Evolutionary conservation across 2,113 vertebrate genomes (phyloP).

Genomic region (Leucosticte australis): DNA sequence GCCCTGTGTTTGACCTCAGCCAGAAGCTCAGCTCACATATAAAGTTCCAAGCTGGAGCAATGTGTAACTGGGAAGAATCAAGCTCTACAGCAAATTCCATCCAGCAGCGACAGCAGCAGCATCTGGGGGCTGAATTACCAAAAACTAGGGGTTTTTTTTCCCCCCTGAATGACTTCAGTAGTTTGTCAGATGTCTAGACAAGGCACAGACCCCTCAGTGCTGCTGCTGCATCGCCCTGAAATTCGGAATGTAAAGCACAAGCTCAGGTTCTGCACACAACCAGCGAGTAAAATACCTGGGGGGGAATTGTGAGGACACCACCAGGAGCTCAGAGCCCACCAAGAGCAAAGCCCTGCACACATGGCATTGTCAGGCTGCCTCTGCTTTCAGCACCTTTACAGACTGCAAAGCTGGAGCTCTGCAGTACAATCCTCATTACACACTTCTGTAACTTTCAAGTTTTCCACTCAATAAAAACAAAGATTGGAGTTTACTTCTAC

Average conservation of each 20-base stretch:
- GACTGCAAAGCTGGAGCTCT: not conserved
- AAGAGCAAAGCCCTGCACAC: not conserved
- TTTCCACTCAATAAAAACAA: not conserved
- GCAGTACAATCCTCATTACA: not conserved
- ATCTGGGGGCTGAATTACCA: constrained; percentile 20
- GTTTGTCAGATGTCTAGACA: constrained; percentile 47
- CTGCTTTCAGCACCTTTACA: not conserved
- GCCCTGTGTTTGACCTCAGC: constrained; percentile 59
- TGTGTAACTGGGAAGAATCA: constrained; percentile 56
- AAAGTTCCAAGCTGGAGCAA: constrained; percentile 55
- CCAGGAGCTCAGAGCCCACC: not conserved
- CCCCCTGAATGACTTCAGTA: not conserved
- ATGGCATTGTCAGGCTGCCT: not conserved
- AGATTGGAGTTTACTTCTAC: not conserved
- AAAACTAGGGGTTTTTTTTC: not conserved
- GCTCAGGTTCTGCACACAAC: not conserved
- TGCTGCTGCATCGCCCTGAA: not conserved
- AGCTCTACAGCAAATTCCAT: constrained; percentile 47
- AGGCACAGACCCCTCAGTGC: constrained; percentile 8
- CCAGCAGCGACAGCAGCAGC: constrained; percentile 43
- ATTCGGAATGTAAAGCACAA: not conserved
- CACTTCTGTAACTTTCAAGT: not conserved
- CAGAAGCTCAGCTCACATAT: constrained; percentile 58
- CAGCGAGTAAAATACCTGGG: not conserved
- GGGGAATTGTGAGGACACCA: not conserved